Evolutionary conservation across 2,888 invertebrate genomes (phyloP).

Genomic region (Polydrusus cervinus): DNA sequence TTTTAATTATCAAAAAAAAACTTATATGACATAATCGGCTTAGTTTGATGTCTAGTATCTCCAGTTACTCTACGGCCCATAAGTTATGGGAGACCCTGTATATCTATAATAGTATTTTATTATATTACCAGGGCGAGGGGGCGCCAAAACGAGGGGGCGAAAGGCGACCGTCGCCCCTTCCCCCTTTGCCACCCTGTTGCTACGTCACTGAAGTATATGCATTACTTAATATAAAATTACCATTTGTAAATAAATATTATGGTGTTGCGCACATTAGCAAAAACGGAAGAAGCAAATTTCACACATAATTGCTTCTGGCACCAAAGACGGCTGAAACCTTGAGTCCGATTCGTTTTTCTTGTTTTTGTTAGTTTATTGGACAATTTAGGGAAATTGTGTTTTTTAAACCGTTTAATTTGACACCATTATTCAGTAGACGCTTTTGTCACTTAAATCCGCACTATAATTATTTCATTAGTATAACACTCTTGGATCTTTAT

Average conservation of each 20-base stretch:
- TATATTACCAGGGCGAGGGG: too few relatives aligned
- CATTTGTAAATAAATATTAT: constrained; percentile 17
- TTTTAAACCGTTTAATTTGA: constrained; percentile 51
- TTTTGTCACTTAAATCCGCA: constrained; percentile 13
- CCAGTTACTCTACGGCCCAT: too few relatives aligned
- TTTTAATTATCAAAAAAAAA: too few relatives aligned
- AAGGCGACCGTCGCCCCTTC: too few relatives aligned
- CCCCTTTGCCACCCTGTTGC: too few relatives aligned
- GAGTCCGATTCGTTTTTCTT: constrained; percentile 35
- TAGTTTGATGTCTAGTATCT: too few relatives aligned
- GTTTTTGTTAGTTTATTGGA: constrained; percentile 48
- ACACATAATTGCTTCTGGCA: constrained; percentile 35
- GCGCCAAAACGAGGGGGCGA: too few relatives aligned
- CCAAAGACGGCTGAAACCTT: constrained; percentile 36
- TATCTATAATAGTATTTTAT: too few relatives aligned
- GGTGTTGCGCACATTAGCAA: constrained; percentile 10
- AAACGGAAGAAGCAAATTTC: constrained; percentile 48
- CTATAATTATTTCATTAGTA: constrained; percentile 31
- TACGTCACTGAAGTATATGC: too few relatives aligned
- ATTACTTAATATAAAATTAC: constrained; percentile 14
- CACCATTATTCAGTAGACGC: constrained; percentile 37
- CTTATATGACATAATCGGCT: too few relatives aligned
- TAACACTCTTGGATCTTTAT: constrained; percentile 2
- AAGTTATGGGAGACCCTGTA: too few relatives aligned
- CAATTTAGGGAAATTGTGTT: constrained; percentile 56